These are phyloP conservation scores for Bradypodion pumilum DNA, from an alignment of 2,797 vertebrate genomes.

Conservation along the genomic window DNA sequence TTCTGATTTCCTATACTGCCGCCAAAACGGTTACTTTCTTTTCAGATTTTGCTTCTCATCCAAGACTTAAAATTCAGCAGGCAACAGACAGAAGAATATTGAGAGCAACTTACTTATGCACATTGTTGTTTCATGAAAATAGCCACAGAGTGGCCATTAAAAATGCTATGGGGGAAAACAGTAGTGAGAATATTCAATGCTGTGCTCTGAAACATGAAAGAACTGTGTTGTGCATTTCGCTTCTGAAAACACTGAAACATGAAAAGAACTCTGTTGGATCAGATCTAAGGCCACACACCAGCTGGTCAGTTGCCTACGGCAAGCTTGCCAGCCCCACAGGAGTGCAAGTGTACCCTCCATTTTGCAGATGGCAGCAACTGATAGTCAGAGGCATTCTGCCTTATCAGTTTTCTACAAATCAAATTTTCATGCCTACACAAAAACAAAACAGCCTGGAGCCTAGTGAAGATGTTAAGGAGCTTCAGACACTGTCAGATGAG, in stretches of 20 bases:
- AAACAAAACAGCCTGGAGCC: background rate
- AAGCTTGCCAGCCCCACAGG: background rate
- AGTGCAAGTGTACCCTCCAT: background rate
- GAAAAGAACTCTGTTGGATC: background rate
- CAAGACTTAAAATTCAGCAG: slow-evolving; percentile 51
- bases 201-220: slow-evolving; percentile 34
- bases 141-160: slow-evolving; percentile 45
- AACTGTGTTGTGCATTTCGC: background rate
- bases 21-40: slow-evolving; percentile 56
- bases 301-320: background rate
- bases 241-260: background rate
- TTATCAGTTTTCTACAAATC: background rate
- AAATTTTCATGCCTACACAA: background rate
- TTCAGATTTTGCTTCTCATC: slow-evolving; percentile 54
- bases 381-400: background rate
- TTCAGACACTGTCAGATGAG: background rate
- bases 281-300: background rate
- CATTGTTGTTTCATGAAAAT: slow-evolving; percentile 43
- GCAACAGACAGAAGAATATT: slow-evolving; percentile 44
- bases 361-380: background rate
- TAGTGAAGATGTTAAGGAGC: background rate
- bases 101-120: slow-evolving; percentile 45
- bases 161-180: background rate
- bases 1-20: slow-evolving; percentile 61
- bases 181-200: slow-evolving; percentile 6